phyloP scores from a whole-genome alignment of 2,888 invertebrate species.

The Glomeris marginata region DNA sequence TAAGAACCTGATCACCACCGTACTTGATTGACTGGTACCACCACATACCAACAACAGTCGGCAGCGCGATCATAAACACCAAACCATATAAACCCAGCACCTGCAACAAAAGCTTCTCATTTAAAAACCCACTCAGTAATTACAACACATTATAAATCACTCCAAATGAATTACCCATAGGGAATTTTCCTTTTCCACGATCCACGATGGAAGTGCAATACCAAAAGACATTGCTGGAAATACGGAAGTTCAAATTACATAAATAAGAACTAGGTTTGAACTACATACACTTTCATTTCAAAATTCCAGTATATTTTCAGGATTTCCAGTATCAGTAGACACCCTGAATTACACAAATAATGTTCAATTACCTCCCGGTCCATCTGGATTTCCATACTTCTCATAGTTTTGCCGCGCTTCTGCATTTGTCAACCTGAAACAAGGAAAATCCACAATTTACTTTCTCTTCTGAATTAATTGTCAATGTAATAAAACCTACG shows the following conservation, averaged over 20 bases:
- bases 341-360: not conserved
- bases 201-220: slow-evolving; percentile 98
- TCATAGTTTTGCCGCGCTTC: slow-evolving; percentile 96
- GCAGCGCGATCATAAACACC: slow-evolving; percentile 84
- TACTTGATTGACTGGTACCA: slow-evolving; percentile 97
- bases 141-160: slow-evolving; percentile 22
- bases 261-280: slow-evolving; percentile 1
- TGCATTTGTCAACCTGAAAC: slow-evolving; percentile 68
- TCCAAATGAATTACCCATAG: slow-evolving; percentile 52
- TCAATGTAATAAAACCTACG: slow-evolving; percentile 25
- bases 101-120: slow-evolving; percentile 19
- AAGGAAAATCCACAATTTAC: too few species aligned
- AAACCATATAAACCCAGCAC: slow-evolving; percentile 82
- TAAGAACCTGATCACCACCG: slow-evolving; percentile 84
- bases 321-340: too few species aligned
- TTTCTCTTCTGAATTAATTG: too few species aligned
- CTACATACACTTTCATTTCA: too few species aligned
- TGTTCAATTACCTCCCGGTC: slow-evolving; percentile 53
- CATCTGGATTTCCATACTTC: slow-evolving; percentile 98
- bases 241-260: not conserved
- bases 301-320: too few species aligned
- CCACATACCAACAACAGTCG: slow-evolving; percentile 60
- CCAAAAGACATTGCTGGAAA: slow-evolving; percentile 87
- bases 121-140: slow-evolving; percentile 10
- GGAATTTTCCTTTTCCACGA: slow-evolving; percentile 98